A percentile compares a stretch with the other conserved stretches of the same genome.
Conservation (phyloP, 2,888 invertebrate genomes). For the Altica lythri region DNA sequence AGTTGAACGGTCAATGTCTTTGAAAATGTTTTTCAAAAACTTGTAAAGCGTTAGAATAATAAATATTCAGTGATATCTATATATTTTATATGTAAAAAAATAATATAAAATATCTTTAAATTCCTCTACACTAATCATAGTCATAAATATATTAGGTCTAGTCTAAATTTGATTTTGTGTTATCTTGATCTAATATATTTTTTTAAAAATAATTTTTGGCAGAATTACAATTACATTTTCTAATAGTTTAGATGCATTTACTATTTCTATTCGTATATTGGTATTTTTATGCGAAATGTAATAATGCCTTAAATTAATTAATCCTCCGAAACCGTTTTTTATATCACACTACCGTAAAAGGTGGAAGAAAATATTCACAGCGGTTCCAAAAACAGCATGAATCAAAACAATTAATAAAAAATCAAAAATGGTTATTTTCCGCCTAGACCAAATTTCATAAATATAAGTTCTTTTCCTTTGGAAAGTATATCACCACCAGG, state of each 20-base stretch:
- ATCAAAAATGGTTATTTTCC: conserved; percentile 58
- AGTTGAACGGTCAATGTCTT: too few species aligned
- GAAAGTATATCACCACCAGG: conserved; percentile 89
- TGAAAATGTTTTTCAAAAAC: too few species aligned
- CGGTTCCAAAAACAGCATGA: conserved; percentile 43
- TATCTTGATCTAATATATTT: background rate
- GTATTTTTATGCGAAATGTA: background rate
- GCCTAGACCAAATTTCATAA: conserved; percentile 91
- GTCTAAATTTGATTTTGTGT: background rate
- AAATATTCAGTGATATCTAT: too few species aligned
- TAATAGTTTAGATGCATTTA: background rate
- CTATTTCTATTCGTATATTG: background rate
- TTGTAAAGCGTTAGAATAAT: too few species aligned
- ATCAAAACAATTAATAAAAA: conserved; percentile 34
- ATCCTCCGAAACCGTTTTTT: background rate
- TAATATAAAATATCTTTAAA: too few species aligned
- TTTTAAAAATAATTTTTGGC: background rate
- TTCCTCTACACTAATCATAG: too few species aligned
- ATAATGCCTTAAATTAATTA: background rate
- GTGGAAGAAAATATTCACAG: conserved; percentile 17
- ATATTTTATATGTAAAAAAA: too few species aligned
- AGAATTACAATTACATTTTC: background rate
- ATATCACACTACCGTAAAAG: conserved; percentile 13
- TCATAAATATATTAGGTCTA: background rate
- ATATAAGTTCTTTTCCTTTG: conserved; percentile 91